Percentiles rank a stretch among this genome's conserved stretches.
Conservation (phyloP, 2,797 vertebrate species). For the Ctenochaetus hawaiiensis region DNA sequence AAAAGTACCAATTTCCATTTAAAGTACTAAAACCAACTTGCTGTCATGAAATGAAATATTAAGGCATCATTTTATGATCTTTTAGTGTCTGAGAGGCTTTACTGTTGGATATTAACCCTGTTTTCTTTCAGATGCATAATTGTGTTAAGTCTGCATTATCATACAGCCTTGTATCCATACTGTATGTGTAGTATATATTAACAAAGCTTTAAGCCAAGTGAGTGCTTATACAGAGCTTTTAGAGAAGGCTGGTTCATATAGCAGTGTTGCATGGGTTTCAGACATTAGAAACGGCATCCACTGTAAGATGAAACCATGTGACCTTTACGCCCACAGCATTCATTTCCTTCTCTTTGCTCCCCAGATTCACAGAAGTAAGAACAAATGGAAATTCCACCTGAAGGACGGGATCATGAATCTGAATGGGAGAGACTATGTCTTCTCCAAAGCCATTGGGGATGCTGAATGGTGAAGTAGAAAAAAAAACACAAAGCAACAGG, state of each 20-base stretch:
- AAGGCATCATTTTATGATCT: neutral
- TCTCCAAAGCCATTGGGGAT: slow-evolving; percentile 99
- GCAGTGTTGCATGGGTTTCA: slow-evolving; percentile 21
- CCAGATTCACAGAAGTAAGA: slow-evolving; percentile 99
- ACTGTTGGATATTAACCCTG: neutral
- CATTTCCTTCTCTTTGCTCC: slow-evolving; percentile 52
- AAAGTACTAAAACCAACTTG: neutral
- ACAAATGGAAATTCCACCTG: slow-evolving; percentile 99
- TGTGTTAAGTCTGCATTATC: neutral
- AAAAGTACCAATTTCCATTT: neutral
- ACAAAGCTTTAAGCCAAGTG: neutral
- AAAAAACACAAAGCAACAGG: slow-evolving; percentile 39
- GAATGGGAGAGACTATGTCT: slow-evolving; percentile 98
- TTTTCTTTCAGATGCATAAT: neutral
- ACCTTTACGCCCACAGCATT: slow-evolving; percentile 57
- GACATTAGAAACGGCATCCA: slow-evolving; percentile 31
- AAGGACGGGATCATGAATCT: slow-evolving; percentile 99
- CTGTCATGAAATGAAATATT: neutral
- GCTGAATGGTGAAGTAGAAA: slow-evolving; percentile 93
- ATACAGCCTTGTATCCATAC: neutral
- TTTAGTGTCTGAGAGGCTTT: neutral
- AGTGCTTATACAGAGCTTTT: neutral
- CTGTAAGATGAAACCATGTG: slow-evolving; percentile 52
- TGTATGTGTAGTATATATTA: neutral
- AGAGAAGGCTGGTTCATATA: neutral